phyloP scores from a whole-genome alignment of 2,888 invertebrate species.

The Anarsia innoxiella region DNA sequence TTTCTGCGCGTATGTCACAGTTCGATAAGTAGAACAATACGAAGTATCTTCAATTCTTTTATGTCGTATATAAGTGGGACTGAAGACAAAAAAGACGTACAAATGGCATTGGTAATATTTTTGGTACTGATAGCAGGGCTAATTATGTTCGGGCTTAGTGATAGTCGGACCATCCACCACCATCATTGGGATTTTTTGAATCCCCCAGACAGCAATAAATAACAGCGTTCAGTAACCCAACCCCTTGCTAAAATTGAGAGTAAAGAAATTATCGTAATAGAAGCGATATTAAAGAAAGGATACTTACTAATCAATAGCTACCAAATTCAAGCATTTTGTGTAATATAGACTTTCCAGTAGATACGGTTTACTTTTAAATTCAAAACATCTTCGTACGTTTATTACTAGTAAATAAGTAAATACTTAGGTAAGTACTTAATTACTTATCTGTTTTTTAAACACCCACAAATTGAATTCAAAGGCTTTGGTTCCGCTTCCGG shows the following conservation, averaged over 20 bases:
- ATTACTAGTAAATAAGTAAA: too few species aligned
- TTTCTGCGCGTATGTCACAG: constrained; percentile 81
- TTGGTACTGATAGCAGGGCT: constrained; percentile 86
- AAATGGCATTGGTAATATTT: constrained; percentile 85
- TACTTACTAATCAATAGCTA: too few species aligned
- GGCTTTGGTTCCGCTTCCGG: neutral
- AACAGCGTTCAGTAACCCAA: too few species aligned
- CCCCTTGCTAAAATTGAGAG: too few species aligned
- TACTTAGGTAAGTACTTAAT: neutral
- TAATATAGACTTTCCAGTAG: constrained; percentile 44
- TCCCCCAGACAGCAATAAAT: constrained; percentile 83
- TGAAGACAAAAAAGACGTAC: constrained; percentile 82
- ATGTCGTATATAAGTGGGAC: constrained; percentile 77
- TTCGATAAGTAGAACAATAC: constrained; percentile 78
- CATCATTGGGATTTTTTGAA: constrained; percentile 94
- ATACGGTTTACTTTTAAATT: constrained; percentile 24
- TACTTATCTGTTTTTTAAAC: too few species aligned
- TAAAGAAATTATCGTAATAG: too few species aligned
- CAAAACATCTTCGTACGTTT: neutral
- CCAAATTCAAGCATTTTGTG: constrained; percentile 35
- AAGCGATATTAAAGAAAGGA: too few species aligned
- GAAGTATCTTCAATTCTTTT: constrained; percentile 80
- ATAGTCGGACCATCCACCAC: constrained; percentile 83
- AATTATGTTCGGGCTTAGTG: constrained; percentile 83
- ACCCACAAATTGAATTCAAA: neutral